Conservation (phyloP, 1,140 invertebrate genomes). For the Tribolium castaneum region DNA sequence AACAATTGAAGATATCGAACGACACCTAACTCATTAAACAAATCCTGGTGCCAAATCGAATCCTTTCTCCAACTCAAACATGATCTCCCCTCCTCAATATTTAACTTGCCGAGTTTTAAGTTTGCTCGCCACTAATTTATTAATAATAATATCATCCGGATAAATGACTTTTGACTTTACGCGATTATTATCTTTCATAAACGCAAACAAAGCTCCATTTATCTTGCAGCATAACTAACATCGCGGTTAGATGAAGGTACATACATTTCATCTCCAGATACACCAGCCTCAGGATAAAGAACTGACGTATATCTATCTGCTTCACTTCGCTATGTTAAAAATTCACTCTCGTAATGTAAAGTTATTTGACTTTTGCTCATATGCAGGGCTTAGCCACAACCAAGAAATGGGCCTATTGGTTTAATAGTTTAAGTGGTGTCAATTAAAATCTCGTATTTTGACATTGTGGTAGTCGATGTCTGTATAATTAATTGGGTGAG, state of each 20-base stretch:
- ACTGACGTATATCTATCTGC: slow-evolving; percentile 22
- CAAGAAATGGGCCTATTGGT: not conserved
- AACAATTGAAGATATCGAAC: slow-evolving; percentile 13
- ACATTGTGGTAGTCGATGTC: not conserved
- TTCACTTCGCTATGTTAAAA: not conserved
- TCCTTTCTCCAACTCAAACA: not conserved
- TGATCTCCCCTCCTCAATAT: not conserved
- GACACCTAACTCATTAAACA: slow-evolving; percentile 10
- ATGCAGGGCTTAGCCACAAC: not conserved
- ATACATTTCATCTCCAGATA: slow-evolving; percentile 11
- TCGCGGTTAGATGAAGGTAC: slow-evolving; percentile 12
- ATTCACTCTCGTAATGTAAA: not conserved
- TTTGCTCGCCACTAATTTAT: not conserved
- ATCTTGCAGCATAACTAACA: slow-evolving; percentile 7
- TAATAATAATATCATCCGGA: slow-evolving; percentile 9
- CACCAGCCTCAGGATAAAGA: slow-evolving; percentile 17
- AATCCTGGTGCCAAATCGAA: slow-evolving; percentile 10
- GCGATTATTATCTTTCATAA: slow-evolving; percentile 16
- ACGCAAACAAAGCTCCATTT: slow-evolving; percentile 17
- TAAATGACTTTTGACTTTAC: slow-evolving; percentile 1
- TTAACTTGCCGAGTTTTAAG: not conserved
- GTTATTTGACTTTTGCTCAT: slow-evolving; percentile 7
- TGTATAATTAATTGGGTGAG: not conserved
- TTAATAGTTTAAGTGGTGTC: not conserved
- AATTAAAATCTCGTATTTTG: slow-evolving; percentile 1